A percentile compares a stretch with the other conserved stretches of the same genome.
These are phyloP conservation scores for Scomberomorus guttatus DNA, from an alignment of 2,797 vertebrate species.

Conservation along the genomic window DNA sequence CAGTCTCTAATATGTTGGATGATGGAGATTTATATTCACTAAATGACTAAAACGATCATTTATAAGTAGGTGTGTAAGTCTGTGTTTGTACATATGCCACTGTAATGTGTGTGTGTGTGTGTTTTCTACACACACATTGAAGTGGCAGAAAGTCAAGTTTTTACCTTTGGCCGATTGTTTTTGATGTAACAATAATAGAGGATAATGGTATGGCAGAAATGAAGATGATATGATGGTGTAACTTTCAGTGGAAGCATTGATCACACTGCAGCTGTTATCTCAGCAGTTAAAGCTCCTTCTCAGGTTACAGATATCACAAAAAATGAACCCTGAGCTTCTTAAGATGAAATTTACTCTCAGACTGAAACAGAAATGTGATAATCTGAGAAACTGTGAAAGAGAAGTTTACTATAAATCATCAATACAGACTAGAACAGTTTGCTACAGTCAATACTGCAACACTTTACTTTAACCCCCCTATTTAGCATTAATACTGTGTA, in stretches of 20 bases:
- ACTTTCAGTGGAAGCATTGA: background rate
- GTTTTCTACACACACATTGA: too few species aligned
- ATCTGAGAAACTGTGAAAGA: background rate
- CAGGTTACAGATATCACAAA: background rate
- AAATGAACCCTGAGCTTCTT: slow-evolving; percentile 11
- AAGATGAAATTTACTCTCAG: background rate
- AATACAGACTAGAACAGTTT: background rate
- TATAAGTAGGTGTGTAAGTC: background rate
- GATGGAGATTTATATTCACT: background rate
- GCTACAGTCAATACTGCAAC: too few species aligned
- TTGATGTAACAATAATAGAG: background rate
- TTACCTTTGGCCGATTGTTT: too few species aligned
- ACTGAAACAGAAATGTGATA: slow-evolving; percentile 1
- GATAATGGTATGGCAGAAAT: background rate
- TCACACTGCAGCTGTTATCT: slow-evolving; percentile 6
- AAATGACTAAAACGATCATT: background rate
- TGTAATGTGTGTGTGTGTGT: too few species aligned
- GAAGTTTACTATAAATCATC: background rate
- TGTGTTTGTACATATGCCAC: background rate
- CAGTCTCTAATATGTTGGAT: background rate
- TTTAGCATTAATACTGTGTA: too few species aligned
- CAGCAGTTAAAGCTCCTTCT: slow-evolving; percentile 19
- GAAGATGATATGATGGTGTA: background rate
- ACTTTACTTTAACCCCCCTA: too few species aligned
- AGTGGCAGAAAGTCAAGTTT: too few species aligned